Evolutionary conservation across 1,140 invertebrate genomes (phyloP).

Genomic region (Dreissena rostriformis): DNA sequence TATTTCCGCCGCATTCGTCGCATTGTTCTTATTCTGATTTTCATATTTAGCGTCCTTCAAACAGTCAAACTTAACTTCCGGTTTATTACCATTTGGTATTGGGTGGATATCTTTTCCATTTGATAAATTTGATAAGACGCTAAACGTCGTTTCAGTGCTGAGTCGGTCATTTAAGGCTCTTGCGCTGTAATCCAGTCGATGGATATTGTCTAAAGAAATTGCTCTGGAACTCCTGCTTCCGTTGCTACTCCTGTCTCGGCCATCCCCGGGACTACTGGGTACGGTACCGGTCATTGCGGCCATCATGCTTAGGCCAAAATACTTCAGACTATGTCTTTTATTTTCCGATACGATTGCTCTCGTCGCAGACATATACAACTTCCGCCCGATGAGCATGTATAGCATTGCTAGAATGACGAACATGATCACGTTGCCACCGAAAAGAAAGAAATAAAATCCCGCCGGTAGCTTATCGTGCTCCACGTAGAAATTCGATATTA

Average conservation of each 20-base stretch:
- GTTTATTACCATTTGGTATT: neutral
- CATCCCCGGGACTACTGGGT: conserved; percentile 40
- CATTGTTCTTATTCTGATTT: neutral
- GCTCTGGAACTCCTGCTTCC: conserved; percentile 31
- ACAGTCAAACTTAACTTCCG: neutral
- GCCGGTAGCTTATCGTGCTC: conserved; percentile 37
- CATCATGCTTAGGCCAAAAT: conserved; percentile 49
- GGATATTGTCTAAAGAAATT: conserved; percentile 42
- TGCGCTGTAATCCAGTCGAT: conserved; percentile 37
- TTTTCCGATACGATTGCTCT: conserved; percentile 12
- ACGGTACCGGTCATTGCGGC: conserved; percentile 44
- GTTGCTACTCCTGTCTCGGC: conserved; percentile 19
- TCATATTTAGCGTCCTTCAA: neutral
- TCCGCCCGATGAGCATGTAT: conserved; percentile 51
- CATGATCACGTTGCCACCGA: conserved; percentile 47
- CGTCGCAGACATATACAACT: conserved; percentile 38
- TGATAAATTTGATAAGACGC: conserved; percentile 24
- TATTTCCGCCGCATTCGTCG: neutral
- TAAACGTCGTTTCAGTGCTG: conserved; percentile 36
- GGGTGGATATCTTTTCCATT: neutral
- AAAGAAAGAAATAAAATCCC: conserved; percentile 52
- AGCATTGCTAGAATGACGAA: conserved; percentile 49
- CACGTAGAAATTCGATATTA: conserved; percentile 52
- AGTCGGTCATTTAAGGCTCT: neutral
- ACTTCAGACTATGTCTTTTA: conserved; percentile 47